phyloP scores from a whole-genome alignment of 1,140 invertebrate genomes.

The Phymastichus coffea region DNA sequence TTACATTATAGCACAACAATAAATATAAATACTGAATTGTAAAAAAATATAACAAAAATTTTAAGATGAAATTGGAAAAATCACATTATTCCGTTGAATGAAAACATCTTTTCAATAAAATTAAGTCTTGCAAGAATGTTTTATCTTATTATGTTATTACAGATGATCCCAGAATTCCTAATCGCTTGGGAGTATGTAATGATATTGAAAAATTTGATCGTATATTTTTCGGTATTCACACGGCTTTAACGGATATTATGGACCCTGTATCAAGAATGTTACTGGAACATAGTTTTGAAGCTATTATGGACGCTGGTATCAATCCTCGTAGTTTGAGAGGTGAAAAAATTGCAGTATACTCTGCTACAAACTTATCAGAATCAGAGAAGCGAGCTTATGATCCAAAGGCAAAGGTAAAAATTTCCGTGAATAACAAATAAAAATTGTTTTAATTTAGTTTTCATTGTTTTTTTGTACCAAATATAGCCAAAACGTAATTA shows the following conservation, averaged over 20 bases:
- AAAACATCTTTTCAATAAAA: too few species aligned
- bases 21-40: too few species aligned
- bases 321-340: slow-evolving; percentile 49
- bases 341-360: slow-evolving; percentile 74
- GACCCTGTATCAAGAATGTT: slow-evolving; percentile 59
- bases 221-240: slow-evolving; percentile 60
- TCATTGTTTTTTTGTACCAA: too few species aligned
- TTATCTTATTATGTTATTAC: too few species aligned
- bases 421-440: too few species aligned
- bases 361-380: slow-evolving; percentile 74
- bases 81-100: too few species aligned
- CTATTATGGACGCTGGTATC: slow-evolving; percentile 50
- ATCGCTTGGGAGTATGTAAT: slow-evolving; percentile 15
- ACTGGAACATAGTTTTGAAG: slow-evolving; percentile 54
- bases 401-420: slow-evolving; percentile 38
- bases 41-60: too few species aligned
- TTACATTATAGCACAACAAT: too few species aligned
- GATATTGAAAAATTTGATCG: slow-evolving; percentile 56
- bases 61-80: too few species aligned
- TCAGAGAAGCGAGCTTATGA: slow-evolving; percentile 54
- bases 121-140: too few species aligned
- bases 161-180: slow-evolving; percentile 19
- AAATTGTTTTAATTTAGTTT: background rate
- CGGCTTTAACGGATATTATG: slow-evolving; percentile 56
- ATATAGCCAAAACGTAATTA: too few species aligned